A percentile compares a stretch with the other conserved stretches of the same genome.
phyloP scores from a whole-genome alignment of 2,888 invertebrate species.

The Danaus chrysippus region DNA sequence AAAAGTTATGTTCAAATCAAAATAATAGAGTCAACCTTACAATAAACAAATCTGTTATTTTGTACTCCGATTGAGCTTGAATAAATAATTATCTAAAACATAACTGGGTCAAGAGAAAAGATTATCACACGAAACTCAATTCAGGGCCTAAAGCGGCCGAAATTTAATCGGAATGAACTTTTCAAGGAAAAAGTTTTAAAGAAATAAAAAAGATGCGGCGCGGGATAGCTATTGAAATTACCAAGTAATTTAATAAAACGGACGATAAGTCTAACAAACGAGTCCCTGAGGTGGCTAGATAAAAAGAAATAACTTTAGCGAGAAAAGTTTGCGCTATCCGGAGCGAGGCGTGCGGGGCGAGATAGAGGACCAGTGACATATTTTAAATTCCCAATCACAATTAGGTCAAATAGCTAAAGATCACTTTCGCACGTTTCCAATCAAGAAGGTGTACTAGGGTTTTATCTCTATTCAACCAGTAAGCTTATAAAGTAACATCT shows the following conservation, averaged over 20 bases:
- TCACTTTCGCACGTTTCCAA: no score
- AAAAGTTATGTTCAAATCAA: no score
- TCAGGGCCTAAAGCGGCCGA: constrained; percentile 19
- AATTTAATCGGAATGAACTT: constrained; percentile 24
- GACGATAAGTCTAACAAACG: constrained; percentile 57
- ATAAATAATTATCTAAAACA: constrained; percentile 5
- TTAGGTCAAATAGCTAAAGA: no score
- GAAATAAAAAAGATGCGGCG: constrained; percentile 58
- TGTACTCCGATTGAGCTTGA: constrained; percentile 2
- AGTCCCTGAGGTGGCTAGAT: constrained; percentile 54
- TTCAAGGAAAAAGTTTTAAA: constrained; percentile 23
- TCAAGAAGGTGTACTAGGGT: no score
- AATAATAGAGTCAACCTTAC: no score
- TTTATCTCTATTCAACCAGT: no score
- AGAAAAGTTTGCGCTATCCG: constrained; percentile 58
- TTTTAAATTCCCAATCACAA: no score
- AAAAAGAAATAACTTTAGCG: constrained; percentile 63
- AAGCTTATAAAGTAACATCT: no score
- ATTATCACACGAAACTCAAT: constrained; percentile 15
- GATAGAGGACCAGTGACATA: no score
- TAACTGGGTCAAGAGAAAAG: constrained; percentile 12
- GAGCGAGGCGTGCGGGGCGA: constrained; percentile 37
- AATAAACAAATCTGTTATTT: constrained; percentile 7
- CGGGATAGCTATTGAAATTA: constrained; percentile 62
- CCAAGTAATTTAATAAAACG: constrained; percentile 72